Evolutionary conservation across 1,140 invertebrate species (phyloP).

Genomic region (Plodia interpunctella): DNA sequence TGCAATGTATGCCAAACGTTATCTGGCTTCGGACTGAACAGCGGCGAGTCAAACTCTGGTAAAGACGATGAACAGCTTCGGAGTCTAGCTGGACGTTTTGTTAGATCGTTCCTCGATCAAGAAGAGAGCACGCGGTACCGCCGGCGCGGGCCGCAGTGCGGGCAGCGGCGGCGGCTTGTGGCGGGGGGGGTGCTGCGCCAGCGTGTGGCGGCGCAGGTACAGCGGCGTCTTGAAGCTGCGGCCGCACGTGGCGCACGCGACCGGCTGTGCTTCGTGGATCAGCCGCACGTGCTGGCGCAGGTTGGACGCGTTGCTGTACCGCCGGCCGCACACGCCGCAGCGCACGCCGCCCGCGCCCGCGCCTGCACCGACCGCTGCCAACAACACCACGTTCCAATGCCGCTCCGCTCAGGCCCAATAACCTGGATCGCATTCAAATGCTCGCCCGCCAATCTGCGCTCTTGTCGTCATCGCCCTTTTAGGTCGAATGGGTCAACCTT

Average conservation of each 20-base stretch:
- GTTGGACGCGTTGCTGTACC: conserved; percentile 89
- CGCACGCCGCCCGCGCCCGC: conserved; percentile 50
- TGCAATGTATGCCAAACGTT: too few species aligned
- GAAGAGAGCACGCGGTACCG: conserved; percentile 37
- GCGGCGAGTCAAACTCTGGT: too few species aligned
- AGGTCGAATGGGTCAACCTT: background rate
- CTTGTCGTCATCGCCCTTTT: background rate
- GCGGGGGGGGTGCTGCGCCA: conserved; percentile 66
- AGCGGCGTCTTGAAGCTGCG: conserved; percentile 88
- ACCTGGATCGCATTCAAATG: conserved; percentile 17
- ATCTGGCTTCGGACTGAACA: too few species aligned
- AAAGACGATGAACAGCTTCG: background rate
- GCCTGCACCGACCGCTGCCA: conserved; percentile 47
- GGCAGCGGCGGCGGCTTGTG: conserved; percentile 44
- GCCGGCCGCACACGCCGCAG: conserved; percentile 86
- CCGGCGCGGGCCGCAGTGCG: conserved; percentile 43
- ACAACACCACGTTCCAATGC: conserved; percentile 64
- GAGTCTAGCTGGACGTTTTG: background rate
- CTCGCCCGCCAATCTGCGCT: conserved; percentile 21
- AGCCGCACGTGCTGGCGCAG: conserved; percentile 88
- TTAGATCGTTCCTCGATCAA: conserved; percentile 1
- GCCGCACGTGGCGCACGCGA: conserved; percentile 84
- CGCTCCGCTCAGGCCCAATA: conserved; percentile 22
- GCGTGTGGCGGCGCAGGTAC: conserved; percentile 83
- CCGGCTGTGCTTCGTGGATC: conserved; percentile 87